These are phyloP conservation scores for Calameuta filiformis DNA, from an alignment of 2,888 invertebrate species.

Conservation along the genomic window DNA sequence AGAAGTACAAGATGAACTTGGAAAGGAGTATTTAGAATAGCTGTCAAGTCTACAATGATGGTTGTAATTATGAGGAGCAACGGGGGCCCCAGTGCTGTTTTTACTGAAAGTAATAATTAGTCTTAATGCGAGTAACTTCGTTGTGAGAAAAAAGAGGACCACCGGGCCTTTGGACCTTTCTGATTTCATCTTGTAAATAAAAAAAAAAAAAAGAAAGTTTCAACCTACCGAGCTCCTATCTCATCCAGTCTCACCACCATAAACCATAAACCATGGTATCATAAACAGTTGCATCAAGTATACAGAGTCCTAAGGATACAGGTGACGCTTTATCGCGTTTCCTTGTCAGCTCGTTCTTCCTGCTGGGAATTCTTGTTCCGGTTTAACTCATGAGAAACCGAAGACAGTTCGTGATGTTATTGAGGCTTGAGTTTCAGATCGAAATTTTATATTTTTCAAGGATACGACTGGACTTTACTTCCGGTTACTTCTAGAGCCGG, in stretches of 20 bases:
- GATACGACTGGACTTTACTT: constrained; percentile 62
- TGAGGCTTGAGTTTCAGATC: background rate
- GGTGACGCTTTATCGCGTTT: constrained; percentile 50
- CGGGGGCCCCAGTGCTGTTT: background rate
- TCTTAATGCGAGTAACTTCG: constrained; percentile 11
- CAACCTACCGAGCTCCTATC: constrained; percentile 15
- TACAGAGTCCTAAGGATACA: constrained; percentile 41
- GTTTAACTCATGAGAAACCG: background rate
- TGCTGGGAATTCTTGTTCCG: background rate
- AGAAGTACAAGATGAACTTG: background rate
- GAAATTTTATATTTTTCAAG: constrained; percentile 29
- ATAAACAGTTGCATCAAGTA: constrained; percentile 31
- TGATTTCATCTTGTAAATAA: constrained; percentile 36
- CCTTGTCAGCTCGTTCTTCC: constrained; percentile 18
- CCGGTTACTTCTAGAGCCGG: constrained; percentile 61
- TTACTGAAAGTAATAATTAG: constrained; percentile 26
- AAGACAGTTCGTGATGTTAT: background rate
- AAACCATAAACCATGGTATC: constrained; percentile 16
- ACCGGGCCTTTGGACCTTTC: constrained; percentile 30
- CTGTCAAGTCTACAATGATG: background rate
- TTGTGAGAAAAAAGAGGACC: constrained; percentile 25
- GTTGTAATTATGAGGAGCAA: background rate
- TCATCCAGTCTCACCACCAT: constrained; percentile 18
- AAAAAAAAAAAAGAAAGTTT: constrained; percentile 24
- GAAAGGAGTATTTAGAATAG: background rate